These are phyloP conservation scores for Halocynthia aurantium DNA, from an alignment of 23 tunicate species.

Conservation along the genomic window DNA sequence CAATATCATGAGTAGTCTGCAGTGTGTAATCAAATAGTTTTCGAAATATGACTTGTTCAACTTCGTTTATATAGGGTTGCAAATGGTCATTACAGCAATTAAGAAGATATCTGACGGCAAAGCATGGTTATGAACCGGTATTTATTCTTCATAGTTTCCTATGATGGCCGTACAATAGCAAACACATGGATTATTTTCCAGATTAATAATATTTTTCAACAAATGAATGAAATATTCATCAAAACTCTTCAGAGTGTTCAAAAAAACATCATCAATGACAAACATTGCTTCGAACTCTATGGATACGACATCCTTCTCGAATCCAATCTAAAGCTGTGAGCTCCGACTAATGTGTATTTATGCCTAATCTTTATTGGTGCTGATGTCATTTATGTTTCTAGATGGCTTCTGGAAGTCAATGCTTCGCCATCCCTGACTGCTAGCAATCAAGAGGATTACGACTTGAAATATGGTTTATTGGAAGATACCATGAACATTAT, in stretches of 20 bases:
- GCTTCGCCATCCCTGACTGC: constrained; percentile 95
- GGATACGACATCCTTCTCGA: constrained; percentile 94
- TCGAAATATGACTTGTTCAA: no score
- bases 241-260: constrained; percentile 94
- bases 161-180: no score
- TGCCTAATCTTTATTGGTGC: background rate
- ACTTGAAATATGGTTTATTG: constrained; percentile 66
- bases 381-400: constrained; percentile 1
- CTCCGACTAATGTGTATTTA: background rate
- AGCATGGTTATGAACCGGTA: constrained; percentile 62
- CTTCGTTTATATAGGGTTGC: constrained; percentile 39
- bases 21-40: no score
- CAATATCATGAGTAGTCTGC: no score
- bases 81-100: constrained; percentile 93
- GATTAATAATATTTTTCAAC: constrained; percentile 53
- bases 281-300: constrained; percentile 95
- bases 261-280: constrained; percentile 89
- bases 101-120: constrained; percentile 74
- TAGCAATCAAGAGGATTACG: constrained; percentile 91
- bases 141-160: background rate
- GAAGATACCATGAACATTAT: constrained; percentile 80
- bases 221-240: constrained; percentile 89
- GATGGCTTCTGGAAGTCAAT: constrained; percentile 94
- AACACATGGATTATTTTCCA: background rate
- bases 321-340: constrained; percentile 52